Evolutionary conservation across 2,113 vertebrate species (phyloP).

Genomic region (Ptychochromis oligacanthus): DNA sequence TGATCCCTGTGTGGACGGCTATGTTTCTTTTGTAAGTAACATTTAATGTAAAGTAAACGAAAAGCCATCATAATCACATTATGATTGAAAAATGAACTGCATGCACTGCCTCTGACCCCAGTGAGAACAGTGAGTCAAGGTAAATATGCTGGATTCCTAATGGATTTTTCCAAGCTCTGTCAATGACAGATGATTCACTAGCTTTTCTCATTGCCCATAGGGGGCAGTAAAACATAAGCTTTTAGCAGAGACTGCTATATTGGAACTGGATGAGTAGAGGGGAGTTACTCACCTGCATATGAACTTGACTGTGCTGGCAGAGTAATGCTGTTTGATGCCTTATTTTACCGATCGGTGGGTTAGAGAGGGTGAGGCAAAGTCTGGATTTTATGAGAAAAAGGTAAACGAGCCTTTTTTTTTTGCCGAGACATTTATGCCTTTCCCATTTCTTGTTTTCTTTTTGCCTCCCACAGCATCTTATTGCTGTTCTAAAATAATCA

Average conservation of each 20-base stretch:
- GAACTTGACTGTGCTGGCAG: constrained; percentile 61
- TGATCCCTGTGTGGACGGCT: neutral
- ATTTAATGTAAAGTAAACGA: neutral
- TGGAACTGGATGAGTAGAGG: constrained; percentile 36
- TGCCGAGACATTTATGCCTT: constrained; percentile 1
- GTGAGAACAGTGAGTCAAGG: constrained; percentile 14
- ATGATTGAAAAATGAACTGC: neutral
- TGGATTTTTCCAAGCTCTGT: constrained; percentile 23
- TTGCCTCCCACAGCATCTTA: constrained; percentile 19
- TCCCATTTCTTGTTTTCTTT: neutral
- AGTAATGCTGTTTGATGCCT: constrained; percentile 52
- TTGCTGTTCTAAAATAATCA: neutral
- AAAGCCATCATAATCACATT: neutral
- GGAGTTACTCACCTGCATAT: constrained; percentile 69
- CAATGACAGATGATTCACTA: constrained; percentile 12
- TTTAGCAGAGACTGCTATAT: neutral
- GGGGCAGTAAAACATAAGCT: constrained; percentile 71
- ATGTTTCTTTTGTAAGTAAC: neutral
- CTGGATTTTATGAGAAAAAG: constrained; percentile 40
- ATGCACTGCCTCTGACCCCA: neutral
- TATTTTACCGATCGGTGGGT: constrained; percentile 21
- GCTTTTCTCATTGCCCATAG: constrained; percentile 38
- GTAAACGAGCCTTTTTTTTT: constrained; percentile 11
- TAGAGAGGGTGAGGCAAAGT: constrained; percentile 29
- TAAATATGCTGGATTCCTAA: constrained; percentile 32